These are phyloP conservation scores for Sebastes vulpes DNA, from an alignment of 2,797 vertebrate genomes.

Conservation along the genomic window DNA sequence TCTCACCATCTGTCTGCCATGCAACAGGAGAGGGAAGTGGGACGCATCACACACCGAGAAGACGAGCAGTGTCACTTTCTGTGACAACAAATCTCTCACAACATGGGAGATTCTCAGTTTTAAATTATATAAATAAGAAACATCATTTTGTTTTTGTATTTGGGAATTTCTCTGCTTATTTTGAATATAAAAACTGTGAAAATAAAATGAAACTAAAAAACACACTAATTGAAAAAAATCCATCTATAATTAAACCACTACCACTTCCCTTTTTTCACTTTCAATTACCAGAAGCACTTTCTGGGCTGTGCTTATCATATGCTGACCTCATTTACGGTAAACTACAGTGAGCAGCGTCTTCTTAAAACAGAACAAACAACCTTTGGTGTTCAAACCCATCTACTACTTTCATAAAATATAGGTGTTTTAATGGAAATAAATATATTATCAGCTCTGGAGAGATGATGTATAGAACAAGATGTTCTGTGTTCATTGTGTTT, in stretches of 20 bases:
- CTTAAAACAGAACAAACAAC: neutral
- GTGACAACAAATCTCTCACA: neutral
- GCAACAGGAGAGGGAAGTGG: slow-evolving; percentile 35
- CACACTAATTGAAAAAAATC: neutral
- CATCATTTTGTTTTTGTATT: neutral
- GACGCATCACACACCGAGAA: slow-evolving; percentile 13
- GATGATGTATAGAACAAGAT: neutral
- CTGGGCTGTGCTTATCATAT: neutral
- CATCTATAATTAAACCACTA: neutral
- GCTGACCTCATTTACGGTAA: slow-evolving; percentile 17
- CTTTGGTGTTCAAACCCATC: neutral
- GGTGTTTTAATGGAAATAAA: neutral
- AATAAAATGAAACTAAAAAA: neutral
- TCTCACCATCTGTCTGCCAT: slow-evolving; percentile 56
- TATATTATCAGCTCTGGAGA: neutral
- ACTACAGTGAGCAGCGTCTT: neutral
- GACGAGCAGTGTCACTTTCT: neutral
- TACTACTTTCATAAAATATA: neutral
- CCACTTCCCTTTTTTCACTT: neutral
- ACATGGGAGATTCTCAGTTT: neutral
- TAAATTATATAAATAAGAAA: neutral
- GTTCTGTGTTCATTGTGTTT: neutral
- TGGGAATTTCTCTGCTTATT: neutral
- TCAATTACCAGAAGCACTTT: neutral
- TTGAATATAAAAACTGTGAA: neutral